Evolutionary conservation across 2,888 invertebrate genomes (phyloP).

Genomic region (Netelia inedita): DNA sequence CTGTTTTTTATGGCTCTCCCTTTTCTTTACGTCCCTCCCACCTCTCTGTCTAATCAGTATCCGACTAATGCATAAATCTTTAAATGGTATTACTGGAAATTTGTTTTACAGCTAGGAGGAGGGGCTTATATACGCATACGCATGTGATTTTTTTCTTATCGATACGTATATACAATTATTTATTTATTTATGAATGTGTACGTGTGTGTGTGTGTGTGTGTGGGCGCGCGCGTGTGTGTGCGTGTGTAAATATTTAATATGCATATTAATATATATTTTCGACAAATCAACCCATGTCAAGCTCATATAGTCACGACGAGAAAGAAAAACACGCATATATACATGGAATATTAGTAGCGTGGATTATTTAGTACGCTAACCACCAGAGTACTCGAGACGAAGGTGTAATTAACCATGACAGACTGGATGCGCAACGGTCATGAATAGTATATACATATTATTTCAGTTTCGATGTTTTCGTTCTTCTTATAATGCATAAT

Average conservation of each 20-base stretch:
- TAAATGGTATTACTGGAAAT: conserved; percentile 67
- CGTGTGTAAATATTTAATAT: conserved; percentile 24
- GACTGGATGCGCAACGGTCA: conserved; percentile 51
- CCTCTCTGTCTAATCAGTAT: conserved; percentile 65
- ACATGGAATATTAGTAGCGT: conserved; percentile 64
- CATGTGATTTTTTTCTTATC: conserved; percentile 79
- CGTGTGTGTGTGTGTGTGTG: conserved; percentile 63
- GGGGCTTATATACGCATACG: conserved; percentile 82
- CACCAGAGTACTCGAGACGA: conserved; percentile 55
- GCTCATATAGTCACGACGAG: conserved; percentile 19
- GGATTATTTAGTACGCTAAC: conserved; percentile 48
- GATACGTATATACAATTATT: conserved; percentile 74
- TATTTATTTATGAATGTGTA: conserved; percentile 70
- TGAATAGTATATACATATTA: conserved; percentile 20
- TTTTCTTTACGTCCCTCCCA: conserved; percentile 48
- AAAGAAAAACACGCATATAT: conserved; percentile 55
- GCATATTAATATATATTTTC: conserved; percentile 29
- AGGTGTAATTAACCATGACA: conserved; percentile 48
- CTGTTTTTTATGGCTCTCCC: conserved; percentile 31
- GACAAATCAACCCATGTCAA: conserved; percentile 35
- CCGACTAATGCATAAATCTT: conserved; percentile 72
- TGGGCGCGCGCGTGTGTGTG: conserved; percentile 9
- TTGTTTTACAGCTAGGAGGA: conserved; percentile 84
- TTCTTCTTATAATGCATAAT: conserved; percentile 44
- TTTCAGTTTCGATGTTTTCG: conserved; percentile 39